These are phyloP conservation scores for Austrolebias charrua DNA, from an alignment of 2,797 vertebrate species.

Conservation along the genomic window DNA sequence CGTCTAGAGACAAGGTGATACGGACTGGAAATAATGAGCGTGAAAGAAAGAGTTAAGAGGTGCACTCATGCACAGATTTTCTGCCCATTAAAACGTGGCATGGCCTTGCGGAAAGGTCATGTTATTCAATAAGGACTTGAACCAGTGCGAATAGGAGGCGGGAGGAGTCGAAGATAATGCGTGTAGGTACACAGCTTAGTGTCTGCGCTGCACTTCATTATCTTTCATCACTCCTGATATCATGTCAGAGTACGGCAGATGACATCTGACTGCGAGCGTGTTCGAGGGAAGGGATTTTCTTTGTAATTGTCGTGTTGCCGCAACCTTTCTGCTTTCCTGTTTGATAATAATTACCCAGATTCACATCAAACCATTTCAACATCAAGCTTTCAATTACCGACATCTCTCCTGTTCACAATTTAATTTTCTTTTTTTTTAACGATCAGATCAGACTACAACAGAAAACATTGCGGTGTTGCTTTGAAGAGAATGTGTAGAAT, in stretches of 20 bases:
- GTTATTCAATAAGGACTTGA: constrained; percentile 78
- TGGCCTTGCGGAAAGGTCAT: constrained; percentile 79
- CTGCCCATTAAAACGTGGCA: constrained; percentile 72
- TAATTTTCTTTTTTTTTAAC: constrained; percentile 35
- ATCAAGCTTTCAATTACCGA: constrained; percentile 51
- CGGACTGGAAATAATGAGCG: constrained; percentile 79
- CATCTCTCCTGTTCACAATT: constrained; percentile 32
- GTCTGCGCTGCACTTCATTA: constrained; percentile 70
- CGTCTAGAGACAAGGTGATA: constrained; percentile 77
- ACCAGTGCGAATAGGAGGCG: constrained; percentile 61
- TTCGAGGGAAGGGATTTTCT: constrained; percentile 57
- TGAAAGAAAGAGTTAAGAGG: constrained; percentile 78
- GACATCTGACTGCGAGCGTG: constrained; percentile 72
- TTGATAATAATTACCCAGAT: constrained; percentile 67
- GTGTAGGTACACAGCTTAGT: constrained; percentile 67
- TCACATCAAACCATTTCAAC: constrained; percentile 52
- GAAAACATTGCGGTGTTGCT: constrained; percentile 8
- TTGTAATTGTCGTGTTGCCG: constrained; percentile 53
- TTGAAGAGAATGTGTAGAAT: constrained; percentile 30
- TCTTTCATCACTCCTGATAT: constrained; percentile 71
- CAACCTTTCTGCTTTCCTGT: constrained; percentile 60
- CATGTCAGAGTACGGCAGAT: constrained; percentile 64
- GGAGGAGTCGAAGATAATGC: constrained; percentile 59
- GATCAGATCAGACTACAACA: constrained; percentile 15
- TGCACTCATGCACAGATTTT: constrained; percentile 78